Conservation (phyloP, 2,888 invertebrate genomes). For the Torymus tubicola region DNA sequence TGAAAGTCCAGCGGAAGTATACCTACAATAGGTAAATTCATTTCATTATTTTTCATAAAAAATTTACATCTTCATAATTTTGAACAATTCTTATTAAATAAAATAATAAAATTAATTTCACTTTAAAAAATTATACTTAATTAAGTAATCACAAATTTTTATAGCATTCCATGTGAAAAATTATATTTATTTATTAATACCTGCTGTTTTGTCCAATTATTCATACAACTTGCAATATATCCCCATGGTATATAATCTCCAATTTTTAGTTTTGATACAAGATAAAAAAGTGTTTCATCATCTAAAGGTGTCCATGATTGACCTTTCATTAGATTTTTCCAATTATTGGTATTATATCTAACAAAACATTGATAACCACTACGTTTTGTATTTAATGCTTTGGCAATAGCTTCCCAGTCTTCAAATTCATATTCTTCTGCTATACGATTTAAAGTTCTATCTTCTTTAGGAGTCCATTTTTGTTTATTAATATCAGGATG, state of each 20-base stretch:
- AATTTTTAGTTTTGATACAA: conserved; percentile 81
- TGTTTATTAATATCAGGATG: conserved; percentile 83
- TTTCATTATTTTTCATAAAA: background rate
- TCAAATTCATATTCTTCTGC: conserved; percentile 77
- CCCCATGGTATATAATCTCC: conserved; percentile 87
- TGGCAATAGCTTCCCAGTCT: conserved; percentile 84
- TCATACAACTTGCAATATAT: conserved; percentile 81
- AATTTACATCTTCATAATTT: background rate
- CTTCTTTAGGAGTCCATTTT: conserved; percentile 79
- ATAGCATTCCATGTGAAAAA: background rate
- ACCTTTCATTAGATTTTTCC: conserved; percentile 54
- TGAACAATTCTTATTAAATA: no score
- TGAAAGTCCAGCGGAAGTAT: conserved; percentile 78
- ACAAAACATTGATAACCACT: conserved; percentile 85
- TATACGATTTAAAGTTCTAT: conserved; percentile 73
- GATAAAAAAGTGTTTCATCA: conserved; percentile 80
- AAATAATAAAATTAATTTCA: no score
- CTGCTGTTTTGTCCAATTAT: conserved; percentile 82
- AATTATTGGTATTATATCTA: conserved; percentile 79
- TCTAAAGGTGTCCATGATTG: conserved; percentile 79
- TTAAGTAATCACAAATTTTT: background rate
- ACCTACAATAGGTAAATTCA: conserved; percentile 66
- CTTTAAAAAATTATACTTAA: background rate
- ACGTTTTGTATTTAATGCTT: conserved; percentile 79
- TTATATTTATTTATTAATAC: conserved; percentile 50